Base-by-base conservation (phyloP, 2,888 invertebrate genomes). In the Nesidiocoris tenuis region DNA sequence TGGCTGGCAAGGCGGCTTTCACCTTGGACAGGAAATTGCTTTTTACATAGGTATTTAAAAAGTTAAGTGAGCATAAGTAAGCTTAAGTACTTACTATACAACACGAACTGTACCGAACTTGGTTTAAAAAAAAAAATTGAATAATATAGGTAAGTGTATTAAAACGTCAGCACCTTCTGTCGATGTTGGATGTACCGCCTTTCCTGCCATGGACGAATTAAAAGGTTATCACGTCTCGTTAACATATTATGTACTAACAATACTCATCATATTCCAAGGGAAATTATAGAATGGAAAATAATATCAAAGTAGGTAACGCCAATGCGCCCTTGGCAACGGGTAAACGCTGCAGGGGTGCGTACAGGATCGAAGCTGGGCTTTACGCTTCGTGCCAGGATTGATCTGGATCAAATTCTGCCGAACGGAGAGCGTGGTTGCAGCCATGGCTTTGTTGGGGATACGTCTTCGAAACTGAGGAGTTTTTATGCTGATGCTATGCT, bases 191-290 rank as follows among this genome's bases (percentile, higher is more conserved):
- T 87, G 83, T 87, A 91, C 77, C 89, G 85, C 79, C 90, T 85
- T 65, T 89, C 87, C 81, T 90, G 88, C 90, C 91, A 91, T 0
- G 91, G 92, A 79, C 88, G 87, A 74, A 88, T 86, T 71, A 91
- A 84, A 71, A 92, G 84, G 83, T 91, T 90, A 81, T 92, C 91
- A 80, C 90, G 85, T 77, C 89, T 86, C 5, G 91, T 90, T 81
- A 91, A 85, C 92, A 92, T 90, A 79, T 56, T 39, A 16, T n/a
- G n/a, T n/a, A n/a, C n/a, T n/a, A n/a, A n/a, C n/a, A n/a, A n/a
- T n/a, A n/a, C n/a, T n/a, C n/a, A n/a, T n/a, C n/a, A n/a, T n/a
- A n/a, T n/a, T n/a, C n/a, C n/a, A 61, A 16, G 57, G 84, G n/a
- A n/a, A n/a, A 61, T 61, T 63, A 22, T 16, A 21, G 39, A n/a